Evolutionary conservation across 1,140 invertebrate genomes (phyloP), one percentile per base, ranked within the genome.

Genomic region (Drosophila tsacasi): DNA sequence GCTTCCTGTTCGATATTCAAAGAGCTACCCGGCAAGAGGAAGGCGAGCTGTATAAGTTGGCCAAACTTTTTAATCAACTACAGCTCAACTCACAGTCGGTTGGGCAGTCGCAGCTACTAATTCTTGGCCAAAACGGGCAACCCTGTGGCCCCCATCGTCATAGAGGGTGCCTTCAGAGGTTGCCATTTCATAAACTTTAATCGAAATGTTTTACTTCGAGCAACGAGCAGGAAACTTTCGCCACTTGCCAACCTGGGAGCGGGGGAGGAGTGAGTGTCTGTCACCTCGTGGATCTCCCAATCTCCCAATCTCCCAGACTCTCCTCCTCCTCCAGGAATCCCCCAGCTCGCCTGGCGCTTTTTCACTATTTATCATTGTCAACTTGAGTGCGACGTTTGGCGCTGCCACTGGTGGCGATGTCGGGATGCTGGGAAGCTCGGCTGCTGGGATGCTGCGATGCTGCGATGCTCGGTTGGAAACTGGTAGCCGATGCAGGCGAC

Each of bases 341-440:
- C 46, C 81, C 71, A 42, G 81, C 64, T 85, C 23, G 85, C 71
- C 84, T 79, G 81, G 78, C 76, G 86, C 85, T 91, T 91, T 90
- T 90, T 86, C 86, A 90, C 85, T 90, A 90, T 90, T 90, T 90
- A 90, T 90, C 85, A 90, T 90, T 90, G 85, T 90, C 85, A 90
- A 86, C 75, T 90, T 90, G 86, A 90, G 85, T 90, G 85, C 85
- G 86, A 90, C 85, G 85, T 82, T 90, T 90, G 86, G 81, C 84
- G 84, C 85, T 86, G 79, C 61, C 81, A 79, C 37, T 83, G 80
- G 42, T 71, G 67, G 19, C 49, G 67, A 27, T 61, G 76, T 7
- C 59, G 55, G 27, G 66, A 71, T 71, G 64, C 40, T 37, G 30
- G 46, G 64, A 13, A 47, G 72, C 30, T 49, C 3, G 32, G 46